phyloP scores from a whole-genome alignment of 2,888 invertebrate species.

The Polydrusus tereticollis region DNA sequence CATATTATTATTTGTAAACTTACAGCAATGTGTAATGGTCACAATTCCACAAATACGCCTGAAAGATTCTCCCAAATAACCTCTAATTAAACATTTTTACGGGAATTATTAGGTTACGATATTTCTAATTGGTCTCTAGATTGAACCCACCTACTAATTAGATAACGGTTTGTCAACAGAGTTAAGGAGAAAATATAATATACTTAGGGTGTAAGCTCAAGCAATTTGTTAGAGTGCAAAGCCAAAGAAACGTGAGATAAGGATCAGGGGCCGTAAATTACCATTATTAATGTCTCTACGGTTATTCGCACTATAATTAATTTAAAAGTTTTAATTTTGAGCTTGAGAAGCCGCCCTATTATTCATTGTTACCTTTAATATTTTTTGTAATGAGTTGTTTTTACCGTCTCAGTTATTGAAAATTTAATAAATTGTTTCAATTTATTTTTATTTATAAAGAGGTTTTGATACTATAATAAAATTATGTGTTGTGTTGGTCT shows the following conservation, averaged over 20 bases:
- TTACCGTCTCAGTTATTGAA: no score
- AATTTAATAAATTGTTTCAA: no score
- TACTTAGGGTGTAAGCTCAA: slow-evolving; percentile 50
- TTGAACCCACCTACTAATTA: slow-evolving; percentile 47
- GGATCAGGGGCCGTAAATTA: slow-evolving; percentile 61
- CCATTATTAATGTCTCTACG: slow-evolving; percentile 58
- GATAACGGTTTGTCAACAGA: slow-evolving; percentile 54
- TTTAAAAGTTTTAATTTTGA: slow-evolving; percentile 55
- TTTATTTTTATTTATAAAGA: no score
- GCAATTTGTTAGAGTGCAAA: slow-evolving; percentile 59
- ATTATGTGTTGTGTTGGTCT: no score
- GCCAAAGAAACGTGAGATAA: slow-evolving; percentile 62
- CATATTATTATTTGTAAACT: no score
- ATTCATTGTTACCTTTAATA: slow-evolving; percentile 36
- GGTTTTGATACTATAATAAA: no score
- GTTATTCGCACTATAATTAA: slow-evolving; percentile 60
- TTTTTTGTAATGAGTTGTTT: no score
- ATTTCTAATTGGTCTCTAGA: slow-evolving; percentile 16
- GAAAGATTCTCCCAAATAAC: no score
- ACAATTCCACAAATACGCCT: no score
- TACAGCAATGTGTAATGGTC: no score
- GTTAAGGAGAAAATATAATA: slow-evolving; percentile 48
- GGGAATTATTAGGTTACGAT: slow-evolving; percentile 2
- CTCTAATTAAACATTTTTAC: no score
- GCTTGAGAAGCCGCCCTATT: slow-evolving; percentile 30